Evolutionary conservation across 1,140 invertebrate species (phyloP), one percentile per base, ranked within the genome.

Genomic region (Prorops nasuta): DNA sequence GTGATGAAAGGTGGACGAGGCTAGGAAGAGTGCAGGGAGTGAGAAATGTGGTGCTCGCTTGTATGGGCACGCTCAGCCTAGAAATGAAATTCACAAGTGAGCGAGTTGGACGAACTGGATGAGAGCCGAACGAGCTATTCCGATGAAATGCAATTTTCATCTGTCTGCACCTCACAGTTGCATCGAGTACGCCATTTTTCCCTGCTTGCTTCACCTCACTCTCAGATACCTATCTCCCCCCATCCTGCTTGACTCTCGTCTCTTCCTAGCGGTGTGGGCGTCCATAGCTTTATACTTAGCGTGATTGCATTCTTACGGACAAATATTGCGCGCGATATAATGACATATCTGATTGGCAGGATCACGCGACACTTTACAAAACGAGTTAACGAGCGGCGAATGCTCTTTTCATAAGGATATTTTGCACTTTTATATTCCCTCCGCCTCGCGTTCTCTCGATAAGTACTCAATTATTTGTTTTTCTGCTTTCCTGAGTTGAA

Each of bases 91-190:
- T 41, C 59, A 56, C 56, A 39, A 56, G 50, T 58, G 56, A 54
- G 37, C 40, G 47, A n/a, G n/a, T n/a, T n/a, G n/a, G n/a, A n/a
- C n/a, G n/a, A 37, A 38, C 44, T 48, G 55, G 45, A 51, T 46
- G 37, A 36, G 41, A 17, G 42, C 12, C 15, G 31, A 34, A 17
- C 15, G 16, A 17, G 18, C 21, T 48, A 37, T 41, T 49, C 34
- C 31, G 49, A 43, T 51, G 49, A 62, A 61, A 64, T 56, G 58
- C 56, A 64, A 65, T 65, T 65, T 62, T 65, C 58, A 64, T 64
- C 41, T 14, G 28, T 28, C 35, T 37, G 54, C 47, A 38, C 21
- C 39, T 39, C 19, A 15, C 49, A 22, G 17, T 15, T 31, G 47
- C 42, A 34, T 22, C 51, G 47, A 10, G 36, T 37, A 22, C 42